Evolutionary conservation across 2,888 invertebrate species (phyloP), one percentile per base, ranked within the genome.

Genomic region (Scaptomyza reducta): DNA sequence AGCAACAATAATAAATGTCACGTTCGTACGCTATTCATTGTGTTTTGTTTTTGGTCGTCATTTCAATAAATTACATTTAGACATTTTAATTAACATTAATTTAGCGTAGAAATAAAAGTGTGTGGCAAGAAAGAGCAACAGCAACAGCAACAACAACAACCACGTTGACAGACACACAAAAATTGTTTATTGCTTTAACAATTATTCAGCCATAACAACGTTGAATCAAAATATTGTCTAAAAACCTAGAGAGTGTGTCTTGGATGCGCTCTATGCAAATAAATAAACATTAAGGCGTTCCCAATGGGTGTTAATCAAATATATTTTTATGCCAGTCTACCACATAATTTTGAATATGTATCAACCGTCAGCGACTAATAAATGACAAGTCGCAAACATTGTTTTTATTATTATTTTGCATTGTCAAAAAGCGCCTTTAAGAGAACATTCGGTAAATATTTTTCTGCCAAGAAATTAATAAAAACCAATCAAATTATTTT

Each of bases 51-150:
- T 72, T 51, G 6, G 45, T 59, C 63, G 51, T 56, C 42, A 46
- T 71, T 77, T 68, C 54, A 54, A 67, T 72, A 61, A 70, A 81
- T 77, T 72, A 59, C 68, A 71, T 76, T 77, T 68, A 68, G 71
- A 75, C 76, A 74, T 77, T 78, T 81, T 87, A 84, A 84, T 84
- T 84, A 87, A 84, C 73, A 84, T 70, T 73, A 87, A 87, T 84
- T 79, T 74, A 69, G 85, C 87, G 79, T 80, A 44, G 57, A 71
- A 75, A 65, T 72, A 64, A 64, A 64, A 53, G 56, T 47, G 64
- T 44, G 58, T 46, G 35, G 13, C 50, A 40, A 55, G 46, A 63
- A 45, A 41, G 35, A 54, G 27, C 54, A 64, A 60, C 10, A 44
- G 59, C 53, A 49, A 66, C n/a, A n/a, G n/a, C n/a, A n/a, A n/a